Base-by-base conservation (phyloP, 2,888 invertebrate genomes). In the Portevinia maculata region DNA sequence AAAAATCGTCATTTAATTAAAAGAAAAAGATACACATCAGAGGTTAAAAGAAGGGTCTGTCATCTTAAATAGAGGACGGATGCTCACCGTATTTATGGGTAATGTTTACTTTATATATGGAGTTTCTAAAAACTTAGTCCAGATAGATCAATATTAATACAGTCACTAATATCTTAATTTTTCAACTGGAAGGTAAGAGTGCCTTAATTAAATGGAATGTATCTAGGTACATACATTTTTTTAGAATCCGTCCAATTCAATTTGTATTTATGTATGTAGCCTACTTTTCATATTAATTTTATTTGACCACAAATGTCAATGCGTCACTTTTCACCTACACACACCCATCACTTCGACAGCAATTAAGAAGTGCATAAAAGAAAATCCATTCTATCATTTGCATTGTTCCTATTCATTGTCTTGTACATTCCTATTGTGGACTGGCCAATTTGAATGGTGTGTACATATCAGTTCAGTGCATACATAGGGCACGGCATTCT, bases 341-440 rank as follows among this genome's bases (percentile, higher is more conserved):
- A 71, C 81, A 65, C 65, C 71, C 48, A 76, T 71, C 55, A 71
- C 44, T 28, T 48, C 44, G 83, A 73, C 83, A 73, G 81, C 83
- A 83, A 83, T 83, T 78, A 83, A 78, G 81, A 67, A 73, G 83
- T 78, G 83, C 78, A 78, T 62, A 44, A 30, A 52, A 71, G 60
- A 44, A 55, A 60, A 52, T 67, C 60, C 60, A 55, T n/a, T n/a
- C n/a, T 44, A 64, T 70, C 30, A 55, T 67, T 71, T 73, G 60
- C 83, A 83, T 83, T 83, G 83, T 78, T 78, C 50, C 78, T 73
- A 71, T 55, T 57, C 67, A 69, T 79, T 79, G 79, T 69, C 74
- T 79, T 79, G 52, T 59, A 30, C 57, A 48, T 48, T 64, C 71
- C 59, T 46, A 71, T 57, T 46, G 60, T 28, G 37, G 41, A 62